Conservation (phyloP, 2,888 invertebrate genomes). For the Flabesymbios commensalis region DNA sequence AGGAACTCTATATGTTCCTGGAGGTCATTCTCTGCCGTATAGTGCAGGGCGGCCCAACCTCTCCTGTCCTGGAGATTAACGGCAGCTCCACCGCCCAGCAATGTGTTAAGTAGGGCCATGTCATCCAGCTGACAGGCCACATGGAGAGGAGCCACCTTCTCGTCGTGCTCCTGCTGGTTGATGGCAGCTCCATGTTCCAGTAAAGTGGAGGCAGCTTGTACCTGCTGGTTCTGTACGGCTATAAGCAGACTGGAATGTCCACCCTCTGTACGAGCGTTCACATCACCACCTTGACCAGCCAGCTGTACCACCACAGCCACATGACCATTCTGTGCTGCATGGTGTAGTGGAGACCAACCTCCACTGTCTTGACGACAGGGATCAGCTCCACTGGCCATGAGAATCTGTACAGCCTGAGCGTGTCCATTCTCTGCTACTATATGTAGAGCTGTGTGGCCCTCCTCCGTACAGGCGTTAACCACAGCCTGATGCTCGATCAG, state of each 20-base stretch:
- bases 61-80: constrained; percentile 33
- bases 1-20: constrained; percentile 27
- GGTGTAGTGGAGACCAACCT: constrained; percentile 35
- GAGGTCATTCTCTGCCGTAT: constrained; percentile 31
- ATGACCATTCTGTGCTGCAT: constrained; percentile 38
- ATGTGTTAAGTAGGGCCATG: constrained; percentile 14
- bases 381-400: constrained; percentile 21
- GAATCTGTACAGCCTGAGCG: constrained; percentile 24
- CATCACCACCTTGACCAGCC: constrained; percentile 21
- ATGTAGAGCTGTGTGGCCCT: constrained; percentile 37
- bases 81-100: constrained; percentile 22
- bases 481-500: constrained; percentile 28
- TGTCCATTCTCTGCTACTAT: constrained; percentile 36
- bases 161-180: constrained; percentile 24
- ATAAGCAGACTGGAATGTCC: constrained; percentile 34
- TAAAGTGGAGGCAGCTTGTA: constrained; percentile 27
- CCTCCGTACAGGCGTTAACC: constrained; percentile 21
- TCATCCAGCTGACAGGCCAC: constrained; percentile 30
- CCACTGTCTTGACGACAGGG: constrained; percentile 12
- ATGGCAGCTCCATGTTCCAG: constrained; percentile 28
- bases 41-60: constrained; percentile 36
- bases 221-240: constrained; percentile 34
- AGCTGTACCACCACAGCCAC: constrained; percentile 18
- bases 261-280: constrained; percentile 29
- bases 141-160: constrained; percentile 29